Percentiles rank a stretch among this genome's conserved stretches.
Conservation (phyloP, 2,888 invertebrate species). For the Pegoplata infirma region DNA sequence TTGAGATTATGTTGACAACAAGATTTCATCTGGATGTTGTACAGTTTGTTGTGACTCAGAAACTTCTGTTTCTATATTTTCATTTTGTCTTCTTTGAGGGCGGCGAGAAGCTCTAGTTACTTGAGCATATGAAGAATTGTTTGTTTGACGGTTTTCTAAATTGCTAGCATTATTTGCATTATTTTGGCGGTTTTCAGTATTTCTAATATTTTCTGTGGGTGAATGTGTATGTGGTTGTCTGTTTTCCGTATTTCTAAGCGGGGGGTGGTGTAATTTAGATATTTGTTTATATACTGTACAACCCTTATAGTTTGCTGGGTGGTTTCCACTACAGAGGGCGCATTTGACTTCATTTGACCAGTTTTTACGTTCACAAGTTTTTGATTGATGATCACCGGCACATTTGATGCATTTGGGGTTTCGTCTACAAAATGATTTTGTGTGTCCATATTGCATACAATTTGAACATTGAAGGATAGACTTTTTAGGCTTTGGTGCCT, state of each 20-base stretch:
- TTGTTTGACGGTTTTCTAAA: too few species aligned
- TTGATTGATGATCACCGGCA: not conserved
- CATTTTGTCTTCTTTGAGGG: not conserved
- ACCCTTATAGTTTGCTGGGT: not conserved
- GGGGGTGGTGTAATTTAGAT: too few species aligned
- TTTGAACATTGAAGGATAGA: not conserved
- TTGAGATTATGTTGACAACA: not conserved
- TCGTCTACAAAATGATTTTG: not conserved
- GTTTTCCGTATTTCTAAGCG: too few species aligned
- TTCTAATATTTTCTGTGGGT: too few species aligned
- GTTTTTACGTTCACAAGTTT: not conserved
- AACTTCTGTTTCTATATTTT: not conserved
- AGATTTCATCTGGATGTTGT: not conserved
- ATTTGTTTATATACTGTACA: not conserved
- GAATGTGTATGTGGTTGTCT: too few species aligned
- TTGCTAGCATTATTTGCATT: too few species aligned
- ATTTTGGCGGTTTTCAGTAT: too few species aligned
- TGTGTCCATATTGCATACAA: conserved; percentile 6
- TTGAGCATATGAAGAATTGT: too few species aligned
- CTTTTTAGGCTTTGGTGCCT: not conserved
- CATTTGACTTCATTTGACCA: not conserved
- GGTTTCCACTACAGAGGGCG: not conserved
- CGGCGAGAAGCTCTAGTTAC: not conserved
- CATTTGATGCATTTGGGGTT: conserved; percentile 4
- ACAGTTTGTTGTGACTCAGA: not conserved